A percentile compares a stretch with the other conserved stretches of the same genome.
phyloP scores from a whole-genome alignment of 2,797 vertebrate species.

The Sciurus carolinensis region DNA sequence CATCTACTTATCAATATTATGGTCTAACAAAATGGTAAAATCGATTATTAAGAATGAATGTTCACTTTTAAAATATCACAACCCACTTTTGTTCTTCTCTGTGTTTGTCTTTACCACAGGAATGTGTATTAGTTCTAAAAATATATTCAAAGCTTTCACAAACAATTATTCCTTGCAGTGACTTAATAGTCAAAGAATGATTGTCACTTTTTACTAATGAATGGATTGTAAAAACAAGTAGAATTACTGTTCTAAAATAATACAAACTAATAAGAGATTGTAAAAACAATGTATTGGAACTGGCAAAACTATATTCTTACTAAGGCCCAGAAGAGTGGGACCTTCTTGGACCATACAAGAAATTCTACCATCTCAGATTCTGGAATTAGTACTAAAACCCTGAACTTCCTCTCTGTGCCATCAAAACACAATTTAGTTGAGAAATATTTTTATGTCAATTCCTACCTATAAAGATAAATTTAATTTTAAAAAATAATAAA shows the following conservation, averaged over 20 bases:
- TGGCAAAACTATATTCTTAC: neutral
- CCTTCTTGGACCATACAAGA: neutral
- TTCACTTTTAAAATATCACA: conserved; percentile 46
- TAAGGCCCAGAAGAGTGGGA: neutral
- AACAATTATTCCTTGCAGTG: neutral
- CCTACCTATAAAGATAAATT: neutral
- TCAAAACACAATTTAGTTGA: conserved; percentile 42
- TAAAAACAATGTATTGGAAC: conserved; percentile 18
- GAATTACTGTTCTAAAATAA: conserved; percentile 47
- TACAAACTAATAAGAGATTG: neutral
- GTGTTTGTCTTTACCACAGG: conserved; percentile 20
- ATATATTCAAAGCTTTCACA: conserved; percentile 45
- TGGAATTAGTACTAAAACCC: neutral
- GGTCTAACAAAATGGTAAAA: neutral
- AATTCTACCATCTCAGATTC: neutral
- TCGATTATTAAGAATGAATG: neutral
- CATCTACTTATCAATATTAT: neutral
- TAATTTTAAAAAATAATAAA: conserved; percentile 45
- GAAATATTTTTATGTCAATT: neutral
- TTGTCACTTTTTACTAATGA: conserved; percentile 29
- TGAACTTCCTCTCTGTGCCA: neutral
- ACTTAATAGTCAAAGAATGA: conserved; percentile 14
- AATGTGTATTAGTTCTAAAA: conserved; percentile 39
- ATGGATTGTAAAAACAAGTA: conserved; percentile 21
- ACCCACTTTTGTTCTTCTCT: conserved; percentile 33